These are phyloP conservation scores for Smittia sp. DNA, from an alignment of 2,888 invertebrate species.

Conservation along the genomic window DNA sequence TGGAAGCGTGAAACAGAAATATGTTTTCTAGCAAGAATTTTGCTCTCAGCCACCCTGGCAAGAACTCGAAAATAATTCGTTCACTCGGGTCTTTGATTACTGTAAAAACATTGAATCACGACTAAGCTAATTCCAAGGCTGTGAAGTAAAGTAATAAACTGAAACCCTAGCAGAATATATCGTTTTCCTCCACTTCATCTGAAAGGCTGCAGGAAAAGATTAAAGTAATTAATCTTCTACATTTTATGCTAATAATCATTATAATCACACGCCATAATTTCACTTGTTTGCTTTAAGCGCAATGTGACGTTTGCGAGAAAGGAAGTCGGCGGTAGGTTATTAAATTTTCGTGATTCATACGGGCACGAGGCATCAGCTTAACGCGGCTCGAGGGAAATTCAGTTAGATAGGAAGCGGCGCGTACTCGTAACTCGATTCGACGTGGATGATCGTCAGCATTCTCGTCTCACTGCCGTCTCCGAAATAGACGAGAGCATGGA, in stretches of 20 bases:
- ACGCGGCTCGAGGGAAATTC: constrained; percentile 35
- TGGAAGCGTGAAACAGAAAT: too few species aligned
- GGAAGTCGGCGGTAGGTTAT: not conserved
- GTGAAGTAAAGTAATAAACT: not conserved
- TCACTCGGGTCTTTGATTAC: not conserved
- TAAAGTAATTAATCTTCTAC: constrained; percentile 18
- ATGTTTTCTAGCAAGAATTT: too few species aligned
- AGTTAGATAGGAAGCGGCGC: constrained; percentile 27
- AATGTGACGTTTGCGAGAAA: not conserved
- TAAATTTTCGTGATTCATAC: constrained; percentile 25
- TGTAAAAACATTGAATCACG: not conserved
- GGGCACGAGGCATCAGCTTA: not conserved
- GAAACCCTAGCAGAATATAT: not conserved
- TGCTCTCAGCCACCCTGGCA: too few species aligned
- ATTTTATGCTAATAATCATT: constrained; percentile 32
- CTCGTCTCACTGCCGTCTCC: not conserved
- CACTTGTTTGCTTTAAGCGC: constrained; percentile 28
- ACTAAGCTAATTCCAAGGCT: not conserved
- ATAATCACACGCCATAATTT: constrained; percentile 35
- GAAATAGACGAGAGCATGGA: too few species aligned
- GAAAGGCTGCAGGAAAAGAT: not conserved
- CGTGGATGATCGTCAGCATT: too few species aligned
- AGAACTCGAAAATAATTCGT: too few species aligned
- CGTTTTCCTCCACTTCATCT: not conserved
- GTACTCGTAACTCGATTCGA: not conserved